Evolutionary conservation across 2,113 vertebrate species (phyloP), one percentile per base, ranked within the genome.

Genomic region (Charina bottae): DNA sequence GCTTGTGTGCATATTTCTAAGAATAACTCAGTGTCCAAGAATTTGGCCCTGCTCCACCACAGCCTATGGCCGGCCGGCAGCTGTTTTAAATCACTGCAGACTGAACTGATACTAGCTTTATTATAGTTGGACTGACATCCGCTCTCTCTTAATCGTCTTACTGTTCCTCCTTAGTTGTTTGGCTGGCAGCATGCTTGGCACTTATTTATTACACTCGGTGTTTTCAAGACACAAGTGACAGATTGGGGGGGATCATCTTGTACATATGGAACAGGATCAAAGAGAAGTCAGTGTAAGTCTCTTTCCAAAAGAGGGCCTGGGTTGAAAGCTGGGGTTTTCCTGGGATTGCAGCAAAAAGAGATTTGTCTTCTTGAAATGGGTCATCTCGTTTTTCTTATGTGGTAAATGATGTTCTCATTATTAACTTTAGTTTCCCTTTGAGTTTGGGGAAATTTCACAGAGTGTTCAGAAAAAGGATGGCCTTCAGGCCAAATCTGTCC

Each of bases 21-120:
- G 97, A 98, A 98, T 98, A 98, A 97, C 97, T 97, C 97, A 97
- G 97, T 96, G 97, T 97, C 97, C 97, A 97, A 97, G 97, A 98
- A 98, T 97, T 96, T 96, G 90, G 97, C 97, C 33, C 95, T 97
- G 97, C 92, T 97, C 91, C 97, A 97, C 97, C 95, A 88, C 93
- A 96, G 96, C 95, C 96, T 91, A 96, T 95, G 96, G 96, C 96
- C 94, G 42, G 96, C 93, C 91, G 26, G 96, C 97, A 97, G 97
- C 97, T 98, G 98, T 95, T 98, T 97, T 94, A 94, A 96, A 97
- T 98, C 98, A 98, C 94, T 55, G 4, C 86, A 17, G 64, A 96
- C 94, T 94, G 62, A 93, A 96, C 78, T 94, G 95, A 97, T 95
- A 96, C 96, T 96, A 96, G 90, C 96, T 97, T 97, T 96, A 96